Evolutionary conservation across 2,888 invertebrate genomes (phyloP), one percentile per base, ranked within the genome.

Genomic region (Eremobia ochroleuca): DNA sequence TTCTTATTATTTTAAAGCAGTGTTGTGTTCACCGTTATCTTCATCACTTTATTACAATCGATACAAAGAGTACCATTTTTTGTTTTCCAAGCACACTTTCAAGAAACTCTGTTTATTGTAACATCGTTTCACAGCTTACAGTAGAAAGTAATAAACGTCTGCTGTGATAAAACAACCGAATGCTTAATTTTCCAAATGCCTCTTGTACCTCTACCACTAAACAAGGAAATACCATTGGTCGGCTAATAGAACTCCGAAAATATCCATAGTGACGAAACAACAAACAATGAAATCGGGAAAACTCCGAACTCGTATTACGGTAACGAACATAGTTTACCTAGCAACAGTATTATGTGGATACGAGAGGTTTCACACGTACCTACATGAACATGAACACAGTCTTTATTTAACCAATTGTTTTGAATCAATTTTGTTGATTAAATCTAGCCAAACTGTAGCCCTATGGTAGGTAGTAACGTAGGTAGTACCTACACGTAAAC

Each of bases 241-340:
- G 84, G 90, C 90, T 92, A 92, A 93, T 92, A 92, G 92, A 91
- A 90, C 87, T 91, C 94, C 93, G 90, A 94, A 94, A 94, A 94
- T 94, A 94, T 87, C 91, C 91, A 77, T 81, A 86, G 83, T 76
- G 83, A 83, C 69, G 73, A 68, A 89, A 88, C 87, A 88, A 90
- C 89, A 90, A 91, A 90, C 92, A 87, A 87, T 85, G 85, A 87
- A 89, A 83, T 77, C 76, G 86, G 85, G 85, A 79, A 83, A 85
- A 85, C 86, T 79, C 83, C 61, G 73, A 79, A 67, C 79, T 75
- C 83, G 72, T 52, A 76, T 72, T 80, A 77, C 74, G 73, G n/a
- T 76, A 76, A 69, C 52, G 49, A 61, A 72, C 58, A 40, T 58
- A 49, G 59, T 80, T 73, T 52, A 80, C 80, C 59, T 77, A 80